phyloP scores from a whole-genome alignment of 2,113 vertebrate species.

The Pterophyllum scalare region DNA sequence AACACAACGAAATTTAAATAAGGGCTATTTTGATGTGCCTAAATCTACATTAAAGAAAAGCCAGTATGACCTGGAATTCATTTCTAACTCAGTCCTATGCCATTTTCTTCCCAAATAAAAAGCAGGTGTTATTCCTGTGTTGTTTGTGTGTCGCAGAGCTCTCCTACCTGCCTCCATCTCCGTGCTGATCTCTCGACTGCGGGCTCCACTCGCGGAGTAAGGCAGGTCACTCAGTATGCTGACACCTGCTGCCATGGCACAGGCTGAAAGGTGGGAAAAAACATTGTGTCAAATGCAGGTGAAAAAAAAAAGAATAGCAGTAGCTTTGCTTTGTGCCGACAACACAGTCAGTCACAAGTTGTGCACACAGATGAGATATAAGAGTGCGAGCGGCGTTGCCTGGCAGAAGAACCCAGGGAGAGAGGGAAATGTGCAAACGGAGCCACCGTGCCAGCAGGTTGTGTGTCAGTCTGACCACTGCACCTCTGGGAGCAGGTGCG shows the following conservation, averaged over 20 bases:
- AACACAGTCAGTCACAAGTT: constrained; percentile 37
- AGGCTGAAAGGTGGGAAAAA: constrained; percentile 74
- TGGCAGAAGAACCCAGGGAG: constrained; percentile 36
- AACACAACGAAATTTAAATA: not conserved
- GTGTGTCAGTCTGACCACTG: constrained; percentile 37
- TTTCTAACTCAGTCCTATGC: not conserved
- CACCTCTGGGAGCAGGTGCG: constrained; percentile 53
- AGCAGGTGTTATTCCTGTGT: not conserved
- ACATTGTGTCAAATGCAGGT: constrained; percentile 56
- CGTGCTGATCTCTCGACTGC: constrained; percentile 64
- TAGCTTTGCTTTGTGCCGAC: constrained; percentile 23
- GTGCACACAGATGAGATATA: constrained; percentile 39
- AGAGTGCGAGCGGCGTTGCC: constrained; percentile 44
- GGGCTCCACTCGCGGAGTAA: constrained; percentile 72
- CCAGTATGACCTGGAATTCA: not conserved
- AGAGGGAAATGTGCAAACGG: constrained; percentile 39
- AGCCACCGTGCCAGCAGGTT: constrained; percentile 50
- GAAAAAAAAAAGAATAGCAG: not conserved
- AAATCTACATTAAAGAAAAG: not conserved
- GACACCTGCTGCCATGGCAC: constrained; percentile 89
- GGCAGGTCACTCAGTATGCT: constrained; percentile 85
- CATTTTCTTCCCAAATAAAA: not conserved
- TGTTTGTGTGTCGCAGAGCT: not conserved
- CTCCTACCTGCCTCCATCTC: constrained; percentile 88
- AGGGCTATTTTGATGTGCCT: fast-evolving